A percentile compares a stretch with the other conserved stretches of the same genome.
These are phyloP conservation scores for Coregonus sp. DNA, from an alignment of 2,797 vertebrate species.

Conservation along the genomic window DNA sequence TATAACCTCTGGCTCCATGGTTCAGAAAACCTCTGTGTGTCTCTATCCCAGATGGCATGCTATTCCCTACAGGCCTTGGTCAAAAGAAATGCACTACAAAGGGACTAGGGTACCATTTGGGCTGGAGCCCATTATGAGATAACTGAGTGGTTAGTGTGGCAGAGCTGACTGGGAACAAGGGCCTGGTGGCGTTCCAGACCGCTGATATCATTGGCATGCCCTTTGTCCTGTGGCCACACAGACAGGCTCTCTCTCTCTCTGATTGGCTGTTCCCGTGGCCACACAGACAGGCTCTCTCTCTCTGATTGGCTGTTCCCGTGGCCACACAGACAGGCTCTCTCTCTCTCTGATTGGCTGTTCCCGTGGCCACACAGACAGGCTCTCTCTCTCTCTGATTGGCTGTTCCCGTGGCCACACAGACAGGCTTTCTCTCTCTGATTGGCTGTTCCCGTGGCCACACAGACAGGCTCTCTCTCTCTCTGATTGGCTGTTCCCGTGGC, in stretches of 20 bases:
- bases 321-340: conserved; percentile 1
- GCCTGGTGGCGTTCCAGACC: conserved; percentile 53
- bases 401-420: conserved; percentile 16
- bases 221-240: conserved; percentile 31
- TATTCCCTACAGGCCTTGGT: too few relatives aligned
- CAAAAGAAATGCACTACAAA: neutral
- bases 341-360: too few relatives aligned
- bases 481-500: conserved; percentile 4
- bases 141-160: conserved; percentile 38
- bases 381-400: too few relatives aligned
- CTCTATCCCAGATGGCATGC: too few relatives aligned
- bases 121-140: conserved; percentile 51
- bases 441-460: conserved; percentile 12
- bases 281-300: neutral
- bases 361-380: conserved; percentile 17
- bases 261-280: conserved; percentile 34
- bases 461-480: neutral
- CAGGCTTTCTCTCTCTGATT: too few relatives aligned
- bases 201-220: conserved; percentile 49
- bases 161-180: conserved; percentile 40
- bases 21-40: too few relatives aligned
- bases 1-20: too few relatives aligned
- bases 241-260: neutral
- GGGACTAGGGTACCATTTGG: neutral
- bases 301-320: neutral